Percentiles rank a stretch among this genome's conserved stretches.
Evolutionary conservation across 2,113 vertebrate species (phyloP).

Genomic region (Tauraco erythrolophus): DNA sequence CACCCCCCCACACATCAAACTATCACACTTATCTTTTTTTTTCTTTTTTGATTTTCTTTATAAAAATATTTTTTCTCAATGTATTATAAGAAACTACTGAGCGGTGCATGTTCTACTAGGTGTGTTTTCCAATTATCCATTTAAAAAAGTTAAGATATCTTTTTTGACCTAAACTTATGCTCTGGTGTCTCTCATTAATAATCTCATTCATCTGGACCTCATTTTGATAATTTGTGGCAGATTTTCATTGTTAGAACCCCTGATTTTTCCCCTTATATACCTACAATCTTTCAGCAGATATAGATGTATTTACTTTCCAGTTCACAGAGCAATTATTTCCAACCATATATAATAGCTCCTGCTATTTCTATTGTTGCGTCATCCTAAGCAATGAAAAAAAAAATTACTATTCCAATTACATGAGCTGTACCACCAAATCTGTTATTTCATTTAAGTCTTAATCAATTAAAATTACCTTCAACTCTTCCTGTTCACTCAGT

Average conservation of each 20-base stretch:
- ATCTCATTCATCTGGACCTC: background rate
- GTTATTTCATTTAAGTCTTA: background rate
- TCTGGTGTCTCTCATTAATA: background rate
- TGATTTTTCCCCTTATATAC: background rate
- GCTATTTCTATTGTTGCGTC: background rate
- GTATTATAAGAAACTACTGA: background rate
- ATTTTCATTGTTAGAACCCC: background rate
- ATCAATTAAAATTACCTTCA: background rate
- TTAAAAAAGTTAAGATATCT: background rate
- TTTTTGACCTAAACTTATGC: background rate
- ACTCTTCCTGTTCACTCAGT: background rate
- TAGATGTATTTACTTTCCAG: background rate
- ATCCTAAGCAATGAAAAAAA: background rate
- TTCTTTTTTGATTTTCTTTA: background rate
- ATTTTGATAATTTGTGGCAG: background rate
- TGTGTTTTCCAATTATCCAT: background rate
- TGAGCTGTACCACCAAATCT: background rate
- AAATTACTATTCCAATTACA: background rate
- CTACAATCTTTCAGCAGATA: background rate
- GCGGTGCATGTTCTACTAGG: background rate
- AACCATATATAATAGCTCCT: background rate
- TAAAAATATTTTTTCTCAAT: background rate
- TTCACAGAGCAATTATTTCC: background rate
- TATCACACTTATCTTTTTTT: background rate
- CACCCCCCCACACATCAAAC: too few species aligned